Conservation (phyloP, 2,797 vertebrate genomes). For the Pogonophryne albipinna region DNA sequence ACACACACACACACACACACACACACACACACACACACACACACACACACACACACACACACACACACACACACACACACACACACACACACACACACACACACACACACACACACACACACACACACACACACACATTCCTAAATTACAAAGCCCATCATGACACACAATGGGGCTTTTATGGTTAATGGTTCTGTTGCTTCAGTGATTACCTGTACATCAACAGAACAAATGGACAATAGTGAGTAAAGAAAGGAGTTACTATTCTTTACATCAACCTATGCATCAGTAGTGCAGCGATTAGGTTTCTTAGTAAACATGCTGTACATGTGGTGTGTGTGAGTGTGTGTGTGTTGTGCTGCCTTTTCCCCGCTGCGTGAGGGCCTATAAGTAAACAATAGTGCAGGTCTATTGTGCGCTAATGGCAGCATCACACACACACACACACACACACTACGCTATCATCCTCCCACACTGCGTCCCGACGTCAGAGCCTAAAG, state of each 20-base stretch:
- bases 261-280: slow-evolving; percentile 38
- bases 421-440: slow-evolving; percentile 47
- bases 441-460: slow-evolving; percentile 31
- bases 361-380: background rate
- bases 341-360: background rate
- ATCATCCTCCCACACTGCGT: slow-evolving; percentile 56
- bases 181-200: slow-evolving; percentile 35
- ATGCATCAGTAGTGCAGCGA: slow-evolving; percentile 23
- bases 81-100: no score
- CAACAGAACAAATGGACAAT: slow-evolving; percentile 31
- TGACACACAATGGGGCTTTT: slow-evolving; percentile 52
- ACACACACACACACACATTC: background rate
- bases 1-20: slow-evolving; percentile 34
- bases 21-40: slow-evolving; percentile 8
- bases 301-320: slow-evolving; percentile 73
- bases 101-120: no score
- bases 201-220: slow-evolving; percentile 50
- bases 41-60: slow-evolving; percentile 35
- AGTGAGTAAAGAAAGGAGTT: slow-evolving; percentile 11
- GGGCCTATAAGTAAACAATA: slow-evolving; percentile 45
- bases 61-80: slow-evolving; percentile 1
- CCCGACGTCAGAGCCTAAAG: slow-evolving; percentile 40
- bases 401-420: slow-evolving; percentile 55
- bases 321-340: slow-evolving; percentile 1
- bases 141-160: slow-evolving; percentile 37